Conservation (phyloP, 2,888 invertebrate genomes). For the Agriopis marginaria region DNA sequence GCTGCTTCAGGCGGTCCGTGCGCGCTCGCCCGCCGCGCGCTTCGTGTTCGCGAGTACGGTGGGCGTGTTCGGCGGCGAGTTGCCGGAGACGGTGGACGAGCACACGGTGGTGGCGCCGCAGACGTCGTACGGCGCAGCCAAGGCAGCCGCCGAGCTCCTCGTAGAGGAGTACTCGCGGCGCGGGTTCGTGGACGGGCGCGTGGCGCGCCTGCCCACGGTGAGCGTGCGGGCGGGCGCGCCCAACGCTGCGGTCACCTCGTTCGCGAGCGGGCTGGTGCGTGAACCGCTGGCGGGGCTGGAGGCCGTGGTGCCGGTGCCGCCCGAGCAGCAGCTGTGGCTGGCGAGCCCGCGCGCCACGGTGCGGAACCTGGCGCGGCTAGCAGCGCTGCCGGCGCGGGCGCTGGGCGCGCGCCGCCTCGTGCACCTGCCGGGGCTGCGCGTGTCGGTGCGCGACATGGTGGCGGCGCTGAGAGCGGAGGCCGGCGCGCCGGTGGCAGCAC, state of each 20-base stretch:
- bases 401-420: constrained; percentile 65
- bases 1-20: constrained; percentile 66
- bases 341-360: constrained; percentile 68
- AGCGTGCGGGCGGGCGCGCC: constrained; percentile 72
- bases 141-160: constrained; percentile 74
- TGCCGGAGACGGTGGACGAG: constrained; percentile 63
- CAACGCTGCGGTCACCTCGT: constrained; percentile 77
- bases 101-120: constrained; percentile 67
- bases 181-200: constrained; percentile 68
- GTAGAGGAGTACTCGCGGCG: constrained; percentile 74
- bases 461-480: constrained; percentile 63
- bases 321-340: constrained; percentile 67
- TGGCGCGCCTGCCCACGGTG: constrained; percentile 73
- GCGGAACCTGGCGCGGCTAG: constrained; percentile 66
- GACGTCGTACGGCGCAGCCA: constrained; percentile 74
- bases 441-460: constrained; percentile 65
- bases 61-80: constrained; percentile 70
- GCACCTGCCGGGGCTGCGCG: constrained; percentile 70
- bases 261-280: constrained; percentile 74
- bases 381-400: constrained; percentile 52
- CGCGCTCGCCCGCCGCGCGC: constrained; percentile 53
- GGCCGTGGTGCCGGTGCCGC: constrained; percentile 64
- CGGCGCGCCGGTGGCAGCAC: constrained; percentile 60
- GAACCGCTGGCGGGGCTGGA: constrained; percentile 67
- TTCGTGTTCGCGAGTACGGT: constrained; percentile 72